phyloP scores from a whole-genome alignment of 2,888 invertebrate species.

The Heteropelma amictum region DNA sequence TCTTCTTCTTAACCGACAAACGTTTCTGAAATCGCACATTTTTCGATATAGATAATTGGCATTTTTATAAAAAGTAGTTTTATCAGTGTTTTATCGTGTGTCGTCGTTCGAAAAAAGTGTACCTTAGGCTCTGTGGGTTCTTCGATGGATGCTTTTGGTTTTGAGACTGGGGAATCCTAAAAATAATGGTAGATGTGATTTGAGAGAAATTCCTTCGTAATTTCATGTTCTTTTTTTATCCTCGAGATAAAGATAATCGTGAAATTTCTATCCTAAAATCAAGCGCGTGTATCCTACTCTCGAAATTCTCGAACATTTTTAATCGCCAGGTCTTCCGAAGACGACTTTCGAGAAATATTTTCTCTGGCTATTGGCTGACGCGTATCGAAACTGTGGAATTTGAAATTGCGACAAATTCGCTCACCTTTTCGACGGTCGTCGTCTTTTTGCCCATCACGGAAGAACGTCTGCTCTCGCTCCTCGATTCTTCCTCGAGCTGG shows the following conservation, averaged over 20 bases:
- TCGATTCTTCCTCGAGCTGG: conserved; percentile 77
- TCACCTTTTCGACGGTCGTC: conserved; percentile 68
- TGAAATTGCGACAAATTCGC: background rate
- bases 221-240: background rate
- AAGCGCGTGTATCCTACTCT: conserved; percentile 5
- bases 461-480: conserved; percentile 78
- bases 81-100: too few species aligned
- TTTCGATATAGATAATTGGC: background rate
- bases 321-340: too few species aligned
- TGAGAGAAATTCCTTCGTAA: background rate
- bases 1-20: conserved; percentile 56
- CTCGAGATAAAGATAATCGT: background rate
- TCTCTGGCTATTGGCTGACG: conserved; percentile 42
- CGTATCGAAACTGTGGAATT: background rate
- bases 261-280: background rate
- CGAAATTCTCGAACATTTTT: background rate
- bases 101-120: too few species aligned
- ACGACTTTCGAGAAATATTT: conserved; percentile 30
- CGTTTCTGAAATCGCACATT: conserved; percentile 55
- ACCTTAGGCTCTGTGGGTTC: conserved; percentile 62
- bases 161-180: conserved; percentile 55
- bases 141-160: conserved; percentile 54
- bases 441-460: conserved; percentile 76
- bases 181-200: conserved; percentile 36
- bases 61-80: background rate